Evolutionary conservation across 2,888 invertebrate species (phyloP).

Genomic region (Trisateles emortualis): DNA sequence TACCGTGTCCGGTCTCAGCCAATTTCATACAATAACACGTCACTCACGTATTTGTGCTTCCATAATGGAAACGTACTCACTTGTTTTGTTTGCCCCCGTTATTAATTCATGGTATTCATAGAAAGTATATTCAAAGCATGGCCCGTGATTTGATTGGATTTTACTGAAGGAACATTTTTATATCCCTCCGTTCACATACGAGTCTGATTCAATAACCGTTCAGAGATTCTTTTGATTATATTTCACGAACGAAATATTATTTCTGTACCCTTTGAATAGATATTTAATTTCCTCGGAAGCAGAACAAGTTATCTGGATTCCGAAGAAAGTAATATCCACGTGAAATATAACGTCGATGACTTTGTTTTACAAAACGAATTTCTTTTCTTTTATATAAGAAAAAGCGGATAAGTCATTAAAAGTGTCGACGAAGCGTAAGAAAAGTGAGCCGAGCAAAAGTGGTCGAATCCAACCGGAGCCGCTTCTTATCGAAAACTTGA

Average conservation of each 20-base stretch:
- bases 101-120: slow-evolving; percentile 71
- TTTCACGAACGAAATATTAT: slow-evolving; percentile 33
- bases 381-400: slow-evolving; percentile 62
- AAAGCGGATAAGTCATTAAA: slow-evolving; percentile 84
- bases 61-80: slow-evolving; percentile 62
- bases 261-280: slow-evolving; percentile 37
- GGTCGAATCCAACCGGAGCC: slow-evolving; percentile 70
- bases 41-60: slow-evolving; percentile 64
- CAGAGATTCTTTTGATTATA: slow-evolving; percentile 49
- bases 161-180: slow-evolving; percentile 60
- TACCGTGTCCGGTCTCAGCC: slow-evolving; percentile 58
- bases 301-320: slow-evolving; percentile 27
- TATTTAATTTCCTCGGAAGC: slow-evolving; percentile 33
- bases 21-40: slow-evolving; percentile 80
- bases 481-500: slow-evolving; percentile 76
- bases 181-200: slow-evolving; percentile 38
- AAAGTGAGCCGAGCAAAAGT: slow-evolving; percentile 70
- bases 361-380: slow-evolving; percentile 56
- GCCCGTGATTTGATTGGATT: slow-evolving; percentile 73
- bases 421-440: slow-evolving; percentile 78
- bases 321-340: slow-evolving; percentile 32
- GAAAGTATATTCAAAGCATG: slow-evolving; percentile 66
- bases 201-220: slow-evolving; percentile 54
- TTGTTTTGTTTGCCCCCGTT: slow-evolving; percentile 69
- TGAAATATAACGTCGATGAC: slow-evolving; percentile 38